phyloP scores from a whole-genome alignment of 2,888 invertebrate species.

The Rotaria socialis region DNA sequence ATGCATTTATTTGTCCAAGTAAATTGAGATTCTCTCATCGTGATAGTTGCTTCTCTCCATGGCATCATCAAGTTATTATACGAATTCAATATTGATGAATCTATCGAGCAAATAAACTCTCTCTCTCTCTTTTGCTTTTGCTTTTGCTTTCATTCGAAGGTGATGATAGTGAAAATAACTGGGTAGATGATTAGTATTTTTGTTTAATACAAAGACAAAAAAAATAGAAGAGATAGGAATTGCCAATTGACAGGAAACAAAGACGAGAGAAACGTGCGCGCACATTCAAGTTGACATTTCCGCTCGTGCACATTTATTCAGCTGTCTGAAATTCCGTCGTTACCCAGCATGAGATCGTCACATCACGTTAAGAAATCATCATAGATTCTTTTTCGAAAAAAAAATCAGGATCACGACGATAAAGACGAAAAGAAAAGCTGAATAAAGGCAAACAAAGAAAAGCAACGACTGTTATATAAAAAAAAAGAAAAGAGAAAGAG shows the following conservation, averaged over 20 bases:
- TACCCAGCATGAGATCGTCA: slow-evolving; percentile 23
- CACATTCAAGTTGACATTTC: slow-evolving; percentile 38
- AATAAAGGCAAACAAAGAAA: not conserved
- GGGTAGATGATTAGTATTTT: slow-evolving; percentile 17
- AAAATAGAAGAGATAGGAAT: slow-evolving; percentile 13
- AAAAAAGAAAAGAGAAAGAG: not conserved
- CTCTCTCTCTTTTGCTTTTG: too few relatives aligned
- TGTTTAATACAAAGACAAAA: slow-evolving; percentile 22
- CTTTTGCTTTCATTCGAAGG: not conserved
- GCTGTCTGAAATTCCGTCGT: slow-evolving; percentile 33
- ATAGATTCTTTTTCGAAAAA: not conserved
- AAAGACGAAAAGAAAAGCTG: not conserved
- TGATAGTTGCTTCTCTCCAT: not conserved
- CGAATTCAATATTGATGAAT: not conserved
- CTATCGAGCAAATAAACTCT: not conserved
- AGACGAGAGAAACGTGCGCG: slow-evolving; percentile 10
- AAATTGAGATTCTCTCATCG: not conserved
- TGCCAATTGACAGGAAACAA: slow-evolving; percentile 26
- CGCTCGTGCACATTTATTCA: slow-evolving; percentile 21
- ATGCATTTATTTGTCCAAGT: not conserved
- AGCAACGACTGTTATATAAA: slow-evolving; percentile 16
- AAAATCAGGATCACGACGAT: not conserved
- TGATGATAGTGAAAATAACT: not conserved
- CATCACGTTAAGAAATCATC: slow-evolving; percentile 16
- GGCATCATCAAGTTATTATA: not conserved